Evolutionary conservation across 2,797 vertebrate genomes (phyloP), one percentile per base, ranked within the genome.

Genomic region (Anguilla anguilla): DNA sequence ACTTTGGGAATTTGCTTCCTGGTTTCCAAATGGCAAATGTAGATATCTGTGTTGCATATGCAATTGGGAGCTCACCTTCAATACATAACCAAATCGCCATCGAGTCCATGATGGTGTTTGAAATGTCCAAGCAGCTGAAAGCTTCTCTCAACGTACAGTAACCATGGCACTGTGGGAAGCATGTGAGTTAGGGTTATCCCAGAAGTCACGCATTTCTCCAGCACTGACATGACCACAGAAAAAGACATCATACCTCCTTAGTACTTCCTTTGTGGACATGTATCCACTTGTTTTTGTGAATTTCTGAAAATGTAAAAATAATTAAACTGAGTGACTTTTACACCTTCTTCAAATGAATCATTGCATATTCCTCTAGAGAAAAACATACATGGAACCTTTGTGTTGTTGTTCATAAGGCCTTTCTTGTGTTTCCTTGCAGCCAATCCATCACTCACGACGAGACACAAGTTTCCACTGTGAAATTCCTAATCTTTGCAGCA

Each of bases 201-300:
- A 59, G 85, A 85, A 85, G 35, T 91, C 85, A 85, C 64, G 57
- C 86, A 67, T 91, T 91, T 93, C 91, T 90, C 92, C 69, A 72
- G 86, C 7, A 17, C 0, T 57, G 10, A 86, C 85, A 84, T 77
- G 15, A 85, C 9, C 69, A 91, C 89, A 86, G 69, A 22, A 51
- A 39, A 4, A 46, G 49, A 43, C 55, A 77, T 4, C 15, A 97
- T 93, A 99, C 99, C 97, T 99, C 98, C 94, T 99, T 99, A 86
- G 99, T 99, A 93, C 98, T 99, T 92, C 98, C 98, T 95, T 99
- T 99, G 92, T 99, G 99, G 91, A 99, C 99, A 87, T 99, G 99
- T 94, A 99, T 99, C 99, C 99, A 99, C 92, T 98, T 98, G 90
- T 99, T 98, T 94, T 96, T 97, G 93, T 99, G 96, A 92, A 99